Evolutionary conservation across 2,797 vertebrate genomes (phyloP), one percentile per base, ranked within the genome.

Genomic region (Tenualosa thibaudeaui): DNA sequence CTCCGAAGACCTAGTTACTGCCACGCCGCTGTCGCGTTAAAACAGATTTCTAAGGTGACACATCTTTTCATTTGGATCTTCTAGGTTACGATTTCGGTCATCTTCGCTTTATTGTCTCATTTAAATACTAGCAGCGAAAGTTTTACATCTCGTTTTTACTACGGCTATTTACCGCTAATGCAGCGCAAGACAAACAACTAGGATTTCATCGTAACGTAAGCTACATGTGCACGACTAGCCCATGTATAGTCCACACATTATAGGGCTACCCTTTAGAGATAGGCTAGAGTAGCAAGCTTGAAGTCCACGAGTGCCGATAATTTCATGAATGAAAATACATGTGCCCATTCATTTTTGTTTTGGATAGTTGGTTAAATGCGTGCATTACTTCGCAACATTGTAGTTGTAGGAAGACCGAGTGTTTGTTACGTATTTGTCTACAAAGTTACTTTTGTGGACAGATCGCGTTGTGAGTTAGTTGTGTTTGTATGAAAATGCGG

Each of bases 41-140:
- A 95, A 92, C 96, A 96, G 90, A 96, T 97, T 89, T 95, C 96
- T 89, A 96, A 97, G 96, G 96, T 97, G 94, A 96, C 88, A 75
- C 78, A 85, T 68, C 24, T 68, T 46, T 68, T 75, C 17, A 78
- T 37, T 82, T 84, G 81, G 26, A 26, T 17, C 5, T 78, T 22
- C 40, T 17, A 78, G 37, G 5, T 78, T 43, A 22, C 40, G 6
- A 46, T 78, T 50, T 50, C 58, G 40, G 82, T 43, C 43, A 62
- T 13, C 82, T 24, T 24, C 82, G 82, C 82, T 22, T 65, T 65
- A 37, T 49, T 24, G 58, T 75, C 83, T 86, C 54, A 43, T 54
- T 22, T 51, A 83, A 43, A 65, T 10, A 86, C 82, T 78, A 81
- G 22, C 58, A 46, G 71, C 75, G 5, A 24, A n/a, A 51, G 31